Evolutionary conservation across 2,113 vertebrate genomes (phyloP), one percentile per base, ranked within the genome.

Genomic region (Odocoileus hemionus): DNA sequence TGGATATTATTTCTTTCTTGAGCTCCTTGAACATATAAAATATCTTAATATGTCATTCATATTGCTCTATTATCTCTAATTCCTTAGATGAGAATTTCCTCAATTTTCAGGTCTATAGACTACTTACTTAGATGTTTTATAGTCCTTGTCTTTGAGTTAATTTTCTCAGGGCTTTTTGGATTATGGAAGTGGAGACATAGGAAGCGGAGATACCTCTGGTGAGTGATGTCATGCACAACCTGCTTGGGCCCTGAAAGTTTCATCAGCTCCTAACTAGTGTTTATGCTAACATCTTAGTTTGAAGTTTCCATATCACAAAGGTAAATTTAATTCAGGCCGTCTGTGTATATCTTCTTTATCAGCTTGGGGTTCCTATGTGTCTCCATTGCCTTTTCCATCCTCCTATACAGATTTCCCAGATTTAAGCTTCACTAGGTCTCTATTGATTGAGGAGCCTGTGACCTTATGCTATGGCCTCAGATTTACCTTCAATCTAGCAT

Each of bases 201-300:
- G 52, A 95, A 92, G 80, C 60, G 5, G 23, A 79, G 16, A 36
- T 19, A 19, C 83, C 12, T 45, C 57, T 95, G 9, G 61, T 96
- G 23, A 85, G 28, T 89, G 67, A 50, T 36, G 25, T 85, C 45
- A 21, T 85, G 52, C 58, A 83, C 8, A 83, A 74, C 13, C n/a
- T 90, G 15, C 64, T 64, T 93, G 36, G 39, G 36, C 30, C 30
- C 39, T 89, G 43, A 93, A 89, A 7, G 11, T 93, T 96, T 96
- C 47, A 89, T 86, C n/a, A 92, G 26, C 13, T 80, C 64, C 64
- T 89, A 85, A 85, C 16, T 58, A 55, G 52, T 76, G 95, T 94
- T 95, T 84, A 58, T 80, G 47, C 61, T 95, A 80, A 12, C 58
- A 93, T 89, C 25, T 96, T 95, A 95, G 79, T 10, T 89, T 95